A percentile compares a stretch with the other conserved stretches of the same genome.
Conservation (phyloP, 92 coral and sea anemone genomes). For the Montipora capitata region DNA sequence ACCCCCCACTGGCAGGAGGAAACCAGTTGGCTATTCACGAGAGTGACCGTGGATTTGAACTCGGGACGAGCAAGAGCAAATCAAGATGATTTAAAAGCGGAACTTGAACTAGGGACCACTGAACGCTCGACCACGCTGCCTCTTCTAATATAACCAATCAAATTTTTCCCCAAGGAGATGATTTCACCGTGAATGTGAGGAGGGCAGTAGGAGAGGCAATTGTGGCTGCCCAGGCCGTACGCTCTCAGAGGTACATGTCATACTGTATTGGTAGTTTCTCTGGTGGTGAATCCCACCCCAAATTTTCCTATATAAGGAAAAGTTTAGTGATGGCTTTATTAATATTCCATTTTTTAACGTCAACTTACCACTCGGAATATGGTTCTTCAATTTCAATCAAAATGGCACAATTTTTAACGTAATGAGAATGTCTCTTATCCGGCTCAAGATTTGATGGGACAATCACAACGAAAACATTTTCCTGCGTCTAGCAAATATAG, state of each 20-base stretch:
- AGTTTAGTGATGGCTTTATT: constrained; percentile 6
- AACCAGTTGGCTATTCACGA: constrained; percentile 8
- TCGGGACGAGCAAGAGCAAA: background rate
- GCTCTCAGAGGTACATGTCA: constrained; percentile 30
- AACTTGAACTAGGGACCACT: constrained; percentile 20
- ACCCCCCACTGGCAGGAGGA: constrained; percentile 3
- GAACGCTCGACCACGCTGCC: constrained; percentile 28
- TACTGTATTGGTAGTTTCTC: constrained; percentile 22
- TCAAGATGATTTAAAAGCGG: background rate
- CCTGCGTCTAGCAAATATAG: background rate
- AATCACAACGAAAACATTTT: constrained; percentile 15
- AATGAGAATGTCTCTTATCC: constrained; percentile 26
- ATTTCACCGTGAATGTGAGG: constrained; percentile 23
- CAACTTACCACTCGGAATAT: constrained; percentile 18
- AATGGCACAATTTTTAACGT: constrained; percentile 20
- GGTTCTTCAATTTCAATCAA: constrained; percentile 3
- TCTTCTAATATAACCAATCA: constrained; percentile 31
- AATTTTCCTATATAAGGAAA: constrained; percentile 23
- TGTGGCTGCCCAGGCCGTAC: constrained; percentile 46
- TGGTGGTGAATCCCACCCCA: constrained; percentile 19
- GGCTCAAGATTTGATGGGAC: constrained; percentile 26
- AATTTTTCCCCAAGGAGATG: constrained; percentile 37
- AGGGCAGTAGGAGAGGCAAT: constrained; percentile 41
- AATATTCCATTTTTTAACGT: constrained; percentile 22
- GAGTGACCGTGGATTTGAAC: constrained; percentile 19